Evolutionary conservation across 1,140 invertebrate species (phyloP).

Genomic region (Cydia pomonella): DNA sequence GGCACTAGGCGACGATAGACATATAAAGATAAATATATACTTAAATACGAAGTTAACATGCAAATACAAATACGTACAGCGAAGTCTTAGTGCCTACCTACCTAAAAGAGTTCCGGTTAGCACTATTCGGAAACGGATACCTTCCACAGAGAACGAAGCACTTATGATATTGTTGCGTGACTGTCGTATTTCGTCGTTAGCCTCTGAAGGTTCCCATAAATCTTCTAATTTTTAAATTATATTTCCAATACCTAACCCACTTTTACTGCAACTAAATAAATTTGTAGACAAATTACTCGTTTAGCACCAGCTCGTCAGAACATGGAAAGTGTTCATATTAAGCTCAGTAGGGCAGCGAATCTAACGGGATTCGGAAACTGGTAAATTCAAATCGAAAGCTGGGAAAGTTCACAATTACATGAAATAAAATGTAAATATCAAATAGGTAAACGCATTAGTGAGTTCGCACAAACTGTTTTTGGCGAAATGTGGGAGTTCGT

Average conservation of each 20-base stretch:
- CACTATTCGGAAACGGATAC: no score
- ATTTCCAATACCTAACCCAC: background rate
- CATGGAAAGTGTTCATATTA: conserved; percentile 59
- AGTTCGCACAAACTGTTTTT: conserved; percentile 9
- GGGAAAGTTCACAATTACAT: conserved; percentile 67
- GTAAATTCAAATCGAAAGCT: conserved; percentile 64
- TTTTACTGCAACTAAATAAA: conserved; percentile 28
- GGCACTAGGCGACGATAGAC: no score
- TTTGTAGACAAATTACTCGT: conserved; percentile 19
- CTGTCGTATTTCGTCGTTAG: no score
- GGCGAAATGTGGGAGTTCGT: background rate
- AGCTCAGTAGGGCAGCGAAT: conserved; percentile 58
- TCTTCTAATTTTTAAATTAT: background rate
- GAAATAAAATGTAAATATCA: conserved; percentile 44
- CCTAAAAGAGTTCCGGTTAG: no score
- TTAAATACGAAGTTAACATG: no score
- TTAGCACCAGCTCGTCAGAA: conserved; percentile 42
- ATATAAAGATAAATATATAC: no score
- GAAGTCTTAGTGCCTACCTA: no score
- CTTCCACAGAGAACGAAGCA: no score
- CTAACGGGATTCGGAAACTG: conserved; percentile 59
- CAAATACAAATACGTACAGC: no score
- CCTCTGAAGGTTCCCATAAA: no score
- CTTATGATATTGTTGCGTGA: no score
- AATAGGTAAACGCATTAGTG: conserved; percentile 13